phyloP scores from a whole-genome alignment of 2,888 invertebrate species.

The Dryadula phaetusa region DNA sequence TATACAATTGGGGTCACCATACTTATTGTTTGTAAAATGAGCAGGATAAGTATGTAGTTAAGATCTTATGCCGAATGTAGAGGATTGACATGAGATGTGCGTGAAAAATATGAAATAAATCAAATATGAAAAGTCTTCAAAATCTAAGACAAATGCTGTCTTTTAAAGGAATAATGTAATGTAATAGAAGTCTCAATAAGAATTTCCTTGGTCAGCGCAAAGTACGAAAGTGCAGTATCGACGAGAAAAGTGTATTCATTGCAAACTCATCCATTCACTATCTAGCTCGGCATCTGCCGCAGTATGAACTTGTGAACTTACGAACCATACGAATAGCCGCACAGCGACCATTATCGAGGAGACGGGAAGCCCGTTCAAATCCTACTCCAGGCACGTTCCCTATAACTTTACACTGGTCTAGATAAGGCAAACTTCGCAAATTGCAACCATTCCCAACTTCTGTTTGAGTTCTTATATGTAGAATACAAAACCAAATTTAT shows the following conservation, averaged over 20 bases:
- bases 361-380: conserved; percentile 42
- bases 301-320: conserved; percentile 33
- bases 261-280: conserved; percentile 29
- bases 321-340: conserved; percentile 43
- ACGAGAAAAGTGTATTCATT: conserved; percentile 27
- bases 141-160: not conserved
- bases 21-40: too few species aligned
- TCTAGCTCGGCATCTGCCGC: conserved; percentile 31
- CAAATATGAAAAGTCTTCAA: not conserved
- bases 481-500: conserved; percentile 39
- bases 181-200: not conserved
- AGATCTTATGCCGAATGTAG: too few species aligned
- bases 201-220: conserved; percentile 10
- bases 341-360: conserved; percentile 43
- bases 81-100: too few species aligned
- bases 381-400: conserved; percentile 46
- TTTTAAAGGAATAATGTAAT: not conserved
- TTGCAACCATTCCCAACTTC: conserved; percentile 41
- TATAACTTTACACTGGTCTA: conserved; percentile 44
- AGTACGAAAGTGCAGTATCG: conserved; percentile 13
- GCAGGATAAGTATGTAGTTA: too few species aligned
- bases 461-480: conserved; percentile 38
- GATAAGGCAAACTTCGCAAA: conserved; percentile 46
- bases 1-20: too few species aligned
- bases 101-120: not conserved